These are phyloP conservation scores for Melanaphis sacchari DNA, from an alignment of 1,140 invertebrate genomes.

Conservation along the genomic window DNA sequence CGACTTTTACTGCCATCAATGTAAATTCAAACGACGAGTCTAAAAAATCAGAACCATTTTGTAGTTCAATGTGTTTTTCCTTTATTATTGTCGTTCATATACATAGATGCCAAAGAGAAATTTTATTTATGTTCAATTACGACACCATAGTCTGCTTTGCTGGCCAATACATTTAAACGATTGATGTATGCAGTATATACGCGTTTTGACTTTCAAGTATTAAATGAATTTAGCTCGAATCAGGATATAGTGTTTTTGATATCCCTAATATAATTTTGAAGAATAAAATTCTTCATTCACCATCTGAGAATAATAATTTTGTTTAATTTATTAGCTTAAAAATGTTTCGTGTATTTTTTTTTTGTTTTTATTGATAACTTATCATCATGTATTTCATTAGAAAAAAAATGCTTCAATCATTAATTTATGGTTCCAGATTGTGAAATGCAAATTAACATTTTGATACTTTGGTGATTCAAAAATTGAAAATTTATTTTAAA, in stretches of 20 bases:
- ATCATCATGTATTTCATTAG: no score
- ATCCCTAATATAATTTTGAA: not conserved
- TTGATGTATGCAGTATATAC: not conserved
- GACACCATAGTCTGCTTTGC: not conserved
- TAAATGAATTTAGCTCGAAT: not conserved
- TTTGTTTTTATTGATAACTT: no score
- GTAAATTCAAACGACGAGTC: not conserved
- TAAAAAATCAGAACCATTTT: not conserved
- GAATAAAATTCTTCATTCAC: not conserved
- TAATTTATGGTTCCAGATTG: no score
- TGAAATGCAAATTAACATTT: no score
- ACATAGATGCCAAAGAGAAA: conserved; percentile 1
- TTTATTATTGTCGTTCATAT: not conserved
- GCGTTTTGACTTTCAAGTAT: not conserved
- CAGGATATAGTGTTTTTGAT: conserved; percentile 12
- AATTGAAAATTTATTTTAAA: no score
- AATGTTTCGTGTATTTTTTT: no score
- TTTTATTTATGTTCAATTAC: conserved; percentile 44
- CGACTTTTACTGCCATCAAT: not conserved
- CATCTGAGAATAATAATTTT: not conserved
- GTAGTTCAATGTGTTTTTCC: not conserved
- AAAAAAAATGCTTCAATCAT: no score
- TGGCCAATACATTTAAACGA: conserved; percentile 25
- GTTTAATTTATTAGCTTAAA: not conserved
- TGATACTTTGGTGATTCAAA: no score